Evolutionary conservation across 2,888 invertebrate species (phyloP), one percentile per base, ranked within the genome.

Genomic region (Epicampocera succincta): DNA sequence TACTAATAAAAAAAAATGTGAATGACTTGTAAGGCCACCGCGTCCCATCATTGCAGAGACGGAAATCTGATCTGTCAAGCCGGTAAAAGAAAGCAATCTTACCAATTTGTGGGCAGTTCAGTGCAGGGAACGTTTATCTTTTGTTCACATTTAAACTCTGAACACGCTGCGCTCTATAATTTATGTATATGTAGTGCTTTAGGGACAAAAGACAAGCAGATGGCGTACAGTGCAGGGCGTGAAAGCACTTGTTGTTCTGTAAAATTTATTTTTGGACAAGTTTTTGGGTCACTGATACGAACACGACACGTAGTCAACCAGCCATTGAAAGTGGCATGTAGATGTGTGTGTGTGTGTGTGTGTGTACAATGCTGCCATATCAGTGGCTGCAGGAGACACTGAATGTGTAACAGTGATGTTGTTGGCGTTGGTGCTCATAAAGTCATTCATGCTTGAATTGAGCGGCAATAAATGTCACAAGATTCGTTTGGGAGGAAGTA

Each of bases 401-500:
- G 8, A 33, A 11, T 54, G 25, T 48, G 48, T 46, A 2, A 11
- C 25, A 13, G 25, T 48, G 33, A 46, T 50, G 38, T 33, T 19
- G 38, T 58, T 69, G 38, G 48, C n/a, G 38, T 58, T 69, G 50
- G 15, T 66, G 65, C 50, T 66, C 48, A 74, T 74, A 66, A 78
- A 78, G 71, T 78, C 77, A 78, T 78, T 78, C 77, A 78, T 78
- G 77, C 65, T 72, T 78, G 77, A 56, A 21, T 71, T 86, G 85
- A 88, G 87, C 87, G 89, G 86, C 87, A 87, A 88, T 89, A 89
- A 89, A 89, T 89, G 89, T 89, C 89, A 87, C 89, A 88, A 87
- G 89, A 88, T 87, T 87, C 88, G 88, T 89, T 89, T 88, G 88
- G 86, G 86, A 88, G 89, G 88, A 89, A 89, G 89, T 89, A 86